phyloP scores from a whole-genome alignment of 2,113 vertebrate species.

The Pyrgilauda ruficollis region DNA sequence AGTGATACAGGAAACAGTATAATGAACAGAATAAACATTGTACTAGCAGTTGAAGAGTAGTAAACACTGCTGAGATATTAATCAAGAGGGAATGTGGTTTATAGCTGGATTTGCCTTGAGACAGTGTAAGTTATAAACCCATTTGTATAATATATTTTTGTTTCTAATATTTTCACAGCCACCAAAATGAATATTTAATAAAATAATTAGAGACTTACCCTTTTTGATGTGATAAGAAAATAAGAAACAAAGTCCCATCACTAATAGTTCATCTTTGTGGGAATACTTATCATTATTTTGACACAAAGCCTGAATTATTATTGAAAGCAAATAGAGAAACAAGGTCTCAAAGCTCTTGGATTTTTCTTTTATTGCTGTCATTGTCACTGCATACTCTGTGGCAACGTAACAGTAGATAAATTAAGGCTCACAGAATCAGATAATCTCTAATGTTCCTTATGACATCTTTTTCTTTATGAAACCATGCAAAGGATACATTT shows the following conservation, averaged over 20 bases:
- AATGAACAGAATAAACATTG: slow-evolving; percentile 74
- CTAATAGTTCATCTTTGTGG: slow-evolving; percentile 70
- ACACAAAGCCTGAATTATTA: slow-evolving; percentile 71
- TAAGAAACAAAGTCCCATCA: slow-evolving; percentile 59
- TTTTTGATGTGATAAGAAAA: slow-evolving; percentile 66
- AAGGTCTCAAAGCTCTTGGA: slow-evolving; percentile 57
- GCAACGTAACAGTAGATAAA: slow-evolving; percentile 62
- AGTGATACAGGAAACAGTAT: slow-evolving; percentile 54
- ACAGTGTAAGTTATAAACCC: slow-evolving; percentile 63
- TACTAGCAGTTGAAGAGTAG: slow-evolving; percentile 35
- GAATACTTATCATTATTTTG: slow-evolving; percentile 74
- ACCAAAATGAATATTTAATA: slow-evolving; percentile 78
- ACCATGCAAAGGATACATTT: slow-evolving; percentile 44
- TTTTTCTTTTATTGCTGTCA: slow-evolving; percentile 66
- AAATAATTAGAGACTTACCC: slow-evolving; percentile 69
- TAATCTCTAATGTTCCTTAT: slow-evolving; percentile 51
- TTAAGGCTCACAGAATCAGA: slow-evolving; percentile 48
- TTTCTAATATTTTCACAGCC: slow-evolving; percentile 71
- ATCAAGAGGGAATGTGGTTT: slow-evolving; percentile 66
- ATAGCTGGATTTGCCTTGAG: slow-evolving; percentile 55
- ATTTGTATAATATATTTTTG: slow-evolving; percentile 68
- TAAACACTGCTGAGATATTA: slow-evolving; percentile 63
- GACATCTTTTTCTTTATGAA: slow-evolving; percentile 47
- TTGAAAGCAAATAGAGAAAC: slow-evolving; percentile 73
- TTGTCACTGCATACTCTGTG: slow-evolving; percentile 44